A percentile compares a stretch with the other conserved stretches of the same genome.
Conservation (phyloP, 2,113 vertebrate genomes). For the Amblyopsis rosae region DNA sequence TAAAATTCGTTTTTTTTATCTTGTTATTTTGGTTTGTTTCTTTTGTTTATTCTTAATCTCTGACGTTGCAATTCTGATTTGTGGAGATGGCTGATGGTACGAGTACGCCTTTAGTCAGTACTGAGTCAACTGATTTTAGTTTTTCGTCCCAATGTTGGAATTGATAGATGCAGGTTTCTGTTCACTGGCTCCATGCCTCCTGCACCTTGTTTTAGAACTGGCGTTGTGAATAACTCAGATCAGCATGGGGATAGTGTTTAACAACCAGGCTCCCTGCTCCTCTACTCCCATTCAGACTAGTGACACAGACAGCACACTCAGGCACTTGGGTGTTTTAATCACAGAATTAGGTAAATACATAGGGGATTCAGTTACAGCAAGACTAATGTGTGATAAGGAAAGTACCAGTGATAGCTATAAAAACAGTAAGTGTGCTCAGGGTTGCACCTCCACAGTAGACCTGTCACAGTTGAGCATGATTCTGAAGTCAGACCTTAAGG, state of each 20-base stretch:
- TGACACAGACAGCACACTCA: slow-evolving; percentile 11
- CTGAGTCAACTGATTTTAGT: neutral
- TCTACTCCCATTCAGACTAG: slow-evolving; percentile 8
- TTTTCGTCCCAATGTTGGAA: neutral
- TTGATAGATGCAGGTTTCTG: neutral
- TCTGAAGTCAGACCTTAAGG: slow-evolving; percentile 13
- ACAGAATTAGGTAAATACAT: slow-evolving; percentile 19
- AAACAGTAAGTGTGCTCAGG: neutral
- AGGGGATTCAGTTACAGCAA: slow-evolving; percentile 13
- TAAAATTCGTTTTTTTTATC: neutral
- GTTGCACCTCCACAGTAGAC: slow-evolving; percentile 1
- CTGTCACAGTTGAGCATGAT: slow-evolving; percentile 19
- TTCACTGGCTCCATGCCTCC: neutral
- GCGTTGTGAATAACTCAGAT: neutral
- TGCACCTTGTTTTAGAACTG: neutral
- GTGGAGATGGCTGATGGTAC: neutral
- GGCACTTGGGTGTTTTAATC: slow-evolving; percentile 9
- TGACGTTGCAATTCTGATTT: neutral
- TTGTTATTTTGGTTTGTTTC: neutral
- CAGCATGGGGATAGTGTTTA: neutral
- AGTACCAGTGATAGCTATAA: neutral
- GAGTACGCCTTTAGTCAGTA: neutral
- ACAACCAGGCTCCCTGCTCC: neutral
- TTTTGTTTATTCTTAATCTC: neutral
- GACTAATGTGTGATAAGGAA: slow-evolving; percentile 14